phyloP scores from a whole-genome alignment of 2,113 vertebrate genomes.

The Diphyllodes magnificus region DNA sequence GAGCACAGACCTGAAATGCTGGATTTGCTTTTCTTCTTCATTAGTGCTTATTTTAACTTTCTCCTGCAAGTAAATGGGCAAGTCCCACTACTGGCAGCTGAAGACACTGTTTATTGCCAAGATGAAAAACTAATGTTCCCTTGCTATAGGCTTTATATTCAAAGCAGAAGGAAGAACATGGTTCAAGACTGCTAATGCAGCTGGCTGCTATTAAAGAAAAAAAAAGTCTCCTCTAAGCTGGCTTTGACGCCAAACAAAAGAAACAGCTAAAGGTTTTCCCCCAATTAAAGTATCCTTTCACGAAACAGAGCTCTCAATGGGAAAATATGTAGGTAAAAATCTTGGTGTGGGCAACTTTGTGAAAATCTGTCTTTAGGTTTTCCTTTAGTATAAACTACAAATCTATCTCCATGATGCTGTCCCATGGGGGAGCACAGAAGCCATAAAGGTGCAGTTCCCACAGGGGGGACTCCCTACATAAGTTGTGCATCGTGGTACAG shows the following conservation, averaged over 20 bases:
- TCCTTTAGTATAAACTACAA: not conserved
- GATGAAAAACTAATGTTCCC: not conserved
- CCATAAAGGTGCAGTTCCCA: not conserved
- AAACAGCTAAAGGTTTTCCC: not conserved
- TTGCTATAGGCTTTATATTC: conserved; percentile 18
- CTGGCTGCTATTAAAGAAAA: not conserved
- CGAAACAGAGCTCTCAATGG: not conserved
- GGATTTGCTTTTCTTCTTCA: conserved; percentile 17
- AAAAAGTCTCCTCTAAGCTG: not conserved
- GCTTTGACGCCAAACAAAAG: conserved; percentile 32
- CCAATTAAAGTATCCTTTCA: not conserved
- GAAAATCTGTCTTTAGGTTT: not conserved
- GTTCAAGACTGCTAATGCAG: conserved; percentile 23
- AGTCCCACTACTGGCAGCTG: conserved; percentile 6
- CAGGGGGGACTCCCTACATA: not conserved
- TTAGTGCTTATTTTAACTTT: conserved; percentile 27
- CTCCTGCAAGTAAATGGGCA: conserved; percentile 2
- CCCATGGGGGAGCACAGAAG: fast-evolving
- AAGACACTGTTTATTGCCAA: conserved; percentile 2
- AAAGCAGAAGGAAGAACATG: conserved; percentile 33
- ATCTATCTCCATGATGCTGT: not conserved
- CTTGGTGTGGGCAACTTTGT: not conserved
- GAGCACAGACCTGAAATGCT: conserved; percentile 8
- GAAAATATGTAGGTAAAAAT: not conserved
- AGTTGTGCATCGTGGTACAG: not conserved